Base-by-base conservation (phyloP, 2,888 invertebrate species). In the Stenichneumon culpator region DNA sequence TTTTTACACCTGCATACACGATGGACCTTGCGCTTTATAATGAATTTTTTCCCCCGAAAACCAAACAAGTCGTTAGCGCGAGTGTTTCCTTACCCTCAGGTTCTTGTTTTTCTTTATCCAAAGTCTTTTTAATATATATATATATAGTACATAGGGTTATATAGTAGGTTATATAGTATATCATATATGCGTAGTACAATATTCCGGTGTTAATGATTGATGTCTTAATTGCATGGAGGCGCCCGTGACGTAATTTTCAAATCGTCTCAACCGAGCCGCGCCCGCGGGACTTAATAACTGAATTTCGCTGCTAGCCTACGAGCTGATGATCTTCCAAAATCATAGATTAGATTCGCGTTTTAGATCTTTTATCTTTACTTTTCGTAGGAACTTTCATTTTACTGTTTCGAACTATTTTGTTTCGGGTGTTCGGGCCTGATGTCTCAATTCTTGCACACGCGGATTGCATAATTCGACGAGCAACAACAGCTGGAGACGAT, bases 141-240 rank as follows among this genome's bases (percentile, higher is more conserved):
- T 73, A 39, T 52, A 28, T 52, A n/a, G n/a, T n/a, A n/a, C n/a
- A n/a, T n/a, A n/a, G n/a, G n/a, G n/a, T n/a, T 4, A 16, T 47
- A 63, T n/a, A 60, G 22, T 28, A 28, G 28, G 28, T 68, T 52
- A 28, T 54, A 39, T 44, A 14, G 4, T 32, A 60, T 60, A 60
- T 60, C 22, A 22, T 68, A 11, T 19, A n/a, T 28, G 14, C 74
- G n/a, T 44, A 28, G 3, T 60, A 36, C 63, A 36, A 79, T 79
- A 85, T 75, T 79, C 50, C 79, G 72, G 82, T 70, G 44, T 19
- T 47, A 57, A 75, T 85, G 84, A 85, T 85, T 85, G 79, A 82
- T 85, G 84, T 85, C 84, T 85, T 79, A 85, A 85, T 85, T 85
- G 84, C 84, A 74, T 82, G 82, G 60, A 79, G 32, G 2, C 32